Evolutionary conservation across 2,888 invertebrate species (phyloP), one percentile per base, ranked within the genome.

Genomic region (Xestia c-nigrum): DNA sequence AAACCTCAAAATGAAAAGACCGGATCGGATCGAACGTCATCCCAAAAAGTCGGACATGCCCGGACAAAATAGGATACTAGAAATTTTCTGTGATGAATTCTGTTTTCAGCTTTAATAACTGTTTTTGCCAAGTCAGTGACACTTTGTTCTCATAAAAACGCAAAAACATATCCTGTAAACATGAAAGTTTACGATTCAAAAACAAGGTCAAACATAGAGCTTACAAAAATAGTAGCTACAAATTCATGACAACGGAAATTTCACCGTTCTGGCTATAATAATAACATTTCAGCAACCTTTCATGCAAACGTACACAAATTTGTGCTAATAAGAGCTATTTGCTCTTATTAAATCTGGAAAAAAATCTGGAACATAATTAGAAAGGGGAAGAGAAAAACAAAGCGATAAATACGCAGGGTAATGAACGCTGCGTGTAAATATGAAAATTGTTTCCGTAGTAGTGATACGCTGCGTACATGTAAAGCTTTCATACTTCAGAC

Each of bases 401-500:
- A 66, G 50, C 47, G n/a, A 74, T 72, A 68, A 75, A 71, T 68
- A 67, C 40, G 47, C 50, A 61, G 65, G 76, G 69, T 74, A 84
- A 86, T 80, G 76, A 78, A 52, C 50, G 71, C 63, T 43, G 66
- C 77, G 79, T 78, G 74, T 76, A 71, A 70, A 78, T 83, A 85
- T 83, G 78, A 81, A 87, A 80, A 84, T 87, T 78, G 74, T 80
- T 85, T 81, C 85, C 76, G 77, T 43, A 76, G 79, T 80, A 72
- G 76, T 80, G 78, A 80, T 77, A 81, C 71, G 74, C 31, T 2
- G 31, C 74, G 73, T 70, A 78, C 72, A 74, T 71, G 68, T 75
- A 82, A 86, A 86, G 86, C 87, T 87, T 77, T 87, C 80, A 82
- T 80, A 85, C 81, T 85, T 86, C 81, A 81, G 79, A 81, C 82